These are phyloP conservation scores for Corella eumyota DNA, from an alignment of 23 tunicate genomes.

Conservation along the genomic window DNA sequence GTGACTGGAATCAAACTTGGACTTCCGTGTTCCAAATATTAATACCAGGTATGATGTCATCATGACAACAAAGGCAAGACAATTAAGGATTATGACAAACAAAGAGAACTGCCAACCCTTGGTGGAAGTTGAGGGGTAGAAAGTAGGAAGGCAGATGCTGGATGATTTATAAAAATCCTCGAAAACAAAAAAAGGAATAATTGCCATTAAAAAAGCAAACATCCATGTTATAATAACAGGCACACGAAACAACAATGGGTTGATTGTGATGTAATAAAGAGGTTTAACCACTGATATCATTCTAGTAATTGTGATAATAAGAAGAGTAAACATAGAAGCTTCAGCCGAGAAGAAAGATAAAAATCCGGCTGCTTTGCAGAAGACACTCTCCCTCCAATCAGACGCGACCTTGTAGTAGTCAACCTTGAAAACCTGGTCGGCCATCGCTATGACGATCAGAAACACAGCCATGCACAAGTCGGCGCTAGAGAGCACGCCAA, in stretches of 20 bases:
- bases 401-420: background rate
- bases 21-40: background rate
- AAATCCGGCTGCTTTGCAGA: conserved; percentile 2
- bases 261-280: background rate
- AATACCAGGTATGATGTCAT: conserved; percentile 2
- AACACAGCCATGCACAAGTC: conserved; percentile 7
- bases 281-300: conserved; percentile 2
- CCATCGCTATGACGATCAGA: conserved; percentile 5
- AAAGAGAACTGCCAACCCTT: background rate
- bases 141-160: conserved; percentile 2
- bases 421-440: background rate
- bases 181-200: conserved; percentile 1
- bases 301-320: conserved; percentile 6
- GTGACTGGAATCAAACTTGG: background rate
- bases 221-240: conserved; percentile 2
- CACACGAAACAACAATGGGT: conserved; percentile 7
- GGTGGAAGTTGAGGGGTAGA: background rate
- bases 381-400: conserved; percentile 1
- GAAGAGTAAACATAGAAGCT: conserved; percentile 7
- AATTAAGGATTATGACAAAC: conserved; percentile 1
- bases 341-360: conserved; percentile 8
- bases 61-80: conserved; percentile 5
- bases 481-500: conserved; percentile 2
- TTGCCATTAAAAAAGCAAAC: background rate
- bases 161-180: background rate